phyloP scores from a whole-genome alignment of 2,113 vertebrate genomes.

The Acrocephalus kingi region DNA sequence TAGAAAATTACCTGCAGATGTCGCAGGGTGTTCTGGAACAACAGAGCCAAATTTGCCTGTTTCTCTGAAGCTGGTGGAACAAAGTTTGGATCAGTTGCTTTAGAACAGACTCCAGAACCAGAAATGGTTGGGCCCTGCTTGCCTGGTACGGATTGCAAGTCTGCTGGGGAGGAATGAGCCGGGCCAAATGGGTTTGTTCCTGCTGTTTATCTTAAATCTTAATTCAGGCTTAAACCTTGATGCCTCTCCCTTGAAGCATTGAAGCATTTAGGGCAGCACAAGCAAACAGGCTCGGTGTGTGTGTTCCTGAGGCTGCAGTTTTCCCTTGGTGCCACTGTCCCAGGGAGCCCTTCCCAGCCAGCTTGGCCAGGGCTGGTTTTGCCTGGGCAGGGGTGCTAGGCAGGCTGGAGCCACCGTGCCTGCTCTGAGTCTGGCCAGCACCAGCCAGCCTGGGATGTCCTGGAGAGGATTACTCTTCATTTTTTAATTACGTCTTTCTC shows the following conservation, averaged over 20 bases:
- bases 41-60: neutral
- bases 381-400: constrained; percentile 25
- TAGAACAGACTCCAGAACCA: neutral
- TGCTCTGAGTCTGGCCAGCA: neutral
- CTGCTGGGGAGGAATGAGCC: neutral
- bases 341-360: neutral
- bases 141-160: fast-evolving
- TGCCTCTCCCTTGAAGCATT: neutral
- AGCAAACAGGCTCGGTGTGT: neutral
- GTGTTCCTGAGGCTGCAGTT: constrained; percentile 36
- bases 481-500: neutral
- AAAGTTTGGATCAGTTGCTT: neutral
- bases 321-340: neutral
- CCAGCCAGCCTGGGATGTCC: neutral
- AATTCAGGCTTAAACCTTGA: neutral
- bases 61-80: neutral
- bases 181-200: neutral
- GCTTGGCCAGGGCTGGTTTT: constrained; percentile 25
- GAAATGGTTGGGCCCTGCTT: neutral
- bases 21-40: neutral
- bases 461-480: neutral
- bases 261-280: neutral
- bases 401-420: neutral
- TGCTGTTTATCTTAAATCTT: neutral
- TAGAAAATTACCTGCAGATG: neutral